Evolutionary conservation across 2,888 invertebrate genomes (phyloP), one percentile per base, ranked within the genome.

Genomic region (Rapana venosa): DNA sequence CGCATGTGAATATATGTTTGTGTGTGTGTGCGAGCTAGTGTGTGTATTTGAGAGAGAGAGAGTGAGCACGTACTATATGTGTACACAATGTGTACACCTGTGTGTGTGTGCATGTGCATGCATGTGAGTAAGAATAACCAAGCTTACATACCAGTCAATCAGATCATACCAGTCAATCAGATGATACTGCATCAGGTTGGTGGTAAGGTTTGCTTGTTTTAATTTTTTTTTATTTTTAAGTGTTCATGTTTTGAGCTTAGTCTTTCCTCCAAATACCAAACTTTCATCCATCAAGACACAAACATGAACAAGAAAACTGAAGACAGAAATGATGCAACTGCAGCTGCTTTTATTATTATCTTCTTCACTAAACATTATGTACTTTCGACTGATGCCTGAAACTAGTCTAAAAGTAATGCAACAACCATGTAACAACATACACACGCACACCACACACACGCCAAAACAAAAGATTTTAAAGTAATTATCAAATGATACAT

Each of bases 301-400:
- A 2, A 8, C 47, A 47, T 5, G 4, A 47, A 15, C 15, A 15
- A 20, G 17, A 26, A 66, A 66, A 66, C 66, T 66, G 66, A 26
- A 66, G 26, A 66, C 22, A 66, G 26, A 20, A 66, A 66, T 66
- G 20, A 66, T 26, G 26, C 26, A 26, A 26, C 74, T 30, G 74
- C 74, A 77, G 74, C 74, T 77, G 74, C 74, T 77, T 77, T 77
- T 77, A 77, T 77, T 77, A 77, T 30, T 77, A n/a, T 13, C n/a
- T 30, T 13, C 8, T 77, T n/a, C n/a, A 77, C 74, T 30, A 77
- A n/a, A 77, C 13, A 30, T 77, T 13, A 30, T n/a, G n/a, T 77
- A 77, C 13, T 77, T 77, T 30, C n/a, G n/a, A 77, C 74, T 77
- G n/a, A 2, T 13, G 26, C 74, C 22, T 22, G 26, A 74, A 74